Evolutionary conservation across 2,888 invertebrate species (phyloP).

Genomic region (Nephrotoma guestfalica): DNA sequence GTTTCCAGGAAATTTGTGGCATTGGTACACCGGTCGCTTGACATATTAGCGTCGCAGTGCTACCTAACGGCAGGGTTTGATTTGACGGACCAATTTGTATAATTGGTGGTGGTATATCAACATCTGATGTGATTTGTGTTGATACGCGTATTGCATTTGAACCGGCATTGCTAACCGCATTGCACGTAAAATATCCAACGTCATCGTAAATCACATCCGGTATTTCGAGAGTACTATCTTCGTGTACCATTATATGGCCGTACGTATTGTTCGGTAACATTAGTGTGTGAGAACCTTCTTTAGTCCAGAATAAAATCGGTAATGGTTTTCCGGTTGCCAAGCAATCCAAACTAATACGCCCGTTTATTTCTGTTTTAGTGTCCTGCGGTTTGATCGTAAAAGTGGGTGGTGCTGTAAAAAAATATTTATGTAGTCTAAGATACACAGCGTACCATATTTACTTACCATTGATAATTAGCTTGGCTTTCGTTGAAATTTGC

Average conservation of each 20-base stretch:
- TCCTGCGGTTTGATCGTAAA: conserved; percentile 75
- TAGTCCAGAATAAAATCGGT: conserved; percentile 90
- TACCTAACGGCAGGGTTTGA: conserved; percentile 66
- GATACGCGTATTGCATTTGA: conserved; percentile 68
- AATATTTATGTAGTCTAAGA: background rate
- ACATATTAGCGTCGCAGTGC: conserved; percentile 66
- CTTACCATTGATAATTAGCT: conserved; percentile 79
- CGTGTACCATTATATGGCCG: conserved; percentile 50
- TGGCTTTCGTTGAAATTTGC: conserved; percentile 67
- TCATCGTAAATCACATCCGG: conserved; percentile 52
- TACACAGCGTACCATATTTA: background rate
- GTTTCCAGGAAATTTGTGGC: conserved; percentile 62
- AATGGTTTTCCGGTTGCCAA: conserved; percentile 81
- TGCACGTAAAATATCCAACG: conserved; percentile 79
- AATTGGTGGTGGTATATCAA: conserved; percentile 71
- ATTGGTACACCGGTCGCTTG: conserved; percentile 55
- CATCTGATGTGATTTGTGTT: conserved; percentile 52
- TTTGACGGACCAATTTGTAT: conserved; percentile 76
- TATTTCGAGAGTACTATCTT: conserved; percentile 53
- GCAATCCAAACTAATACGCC: conserved; percentile 80
- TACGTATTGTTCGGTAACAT: conserved; percentile 68
- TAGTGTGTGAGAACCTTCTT: conserved; percentile 77
- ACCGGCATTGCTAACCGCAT: conserved; percentile 87
- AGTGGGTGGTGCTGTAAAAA: conserved; percentile 58
- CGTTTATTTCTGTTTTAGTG: conserved; percentile 72